Evolutionary conservation across 2,797 vertebrate genomes (phyloP).

Genomic region (Paguma larvata): DNA sequence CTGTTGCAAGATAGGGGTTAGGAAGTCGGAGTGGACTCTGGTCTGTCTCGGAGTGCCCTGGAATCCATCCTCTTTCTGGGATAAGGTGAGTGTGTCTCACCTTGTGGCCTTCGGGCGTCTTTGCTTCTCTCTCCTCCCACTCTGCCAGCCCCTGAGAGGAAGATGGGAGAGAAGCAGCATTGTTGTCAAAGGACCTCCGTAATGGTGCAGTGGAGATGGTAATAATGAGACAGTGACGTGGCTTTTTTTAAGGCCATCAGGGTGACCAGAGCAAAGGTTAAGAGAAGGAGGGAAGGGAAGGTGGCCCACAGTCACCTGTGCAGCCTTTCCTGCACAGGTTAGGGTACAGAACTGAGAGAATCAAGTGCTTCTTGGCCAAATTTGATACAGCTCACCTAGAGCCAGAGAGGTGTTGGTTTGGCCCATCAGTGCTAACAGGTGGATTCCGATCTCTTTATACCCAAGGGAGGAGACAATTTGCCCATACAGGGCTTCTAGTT

Average conservation of each 20-base stretch:
- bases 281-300: not conserved
- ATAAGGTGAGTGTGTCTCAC: slow-evolving; percentile 53
- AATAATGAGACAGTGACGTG: not conserved
- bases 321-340: not conserved
- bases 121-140: not conserved
- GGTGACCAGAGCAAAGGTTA: not conserved
- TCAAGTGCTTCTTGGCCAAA: not conserved
- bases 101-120: not conserved
- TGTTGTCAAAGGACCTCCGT: not conserved
- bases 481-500: not conserved
- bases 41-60: not conserved
- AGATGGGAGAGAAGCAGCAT: not conserved
- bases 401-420: not conserved
- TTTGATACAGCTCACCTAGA: not conserved
- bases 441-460: not conserved
- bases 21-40: not conserved
- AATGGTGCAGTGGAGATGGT: not conserved
- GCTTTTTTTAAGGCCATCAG: not conserved
- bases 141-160: not conserved
- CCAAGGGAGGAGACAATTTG: not conserved
- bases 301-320: not conserved
- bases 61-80: slow-evolving; percentile 27
- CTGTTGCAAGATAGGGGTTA: accelerated
- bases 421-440: not conserved
- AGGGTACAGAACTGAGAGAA: not conserved